Evolutionary conservation across 2,113 vertebrate genomes (phyloP).

Genomic region (Callionymus lyra): DNA sequence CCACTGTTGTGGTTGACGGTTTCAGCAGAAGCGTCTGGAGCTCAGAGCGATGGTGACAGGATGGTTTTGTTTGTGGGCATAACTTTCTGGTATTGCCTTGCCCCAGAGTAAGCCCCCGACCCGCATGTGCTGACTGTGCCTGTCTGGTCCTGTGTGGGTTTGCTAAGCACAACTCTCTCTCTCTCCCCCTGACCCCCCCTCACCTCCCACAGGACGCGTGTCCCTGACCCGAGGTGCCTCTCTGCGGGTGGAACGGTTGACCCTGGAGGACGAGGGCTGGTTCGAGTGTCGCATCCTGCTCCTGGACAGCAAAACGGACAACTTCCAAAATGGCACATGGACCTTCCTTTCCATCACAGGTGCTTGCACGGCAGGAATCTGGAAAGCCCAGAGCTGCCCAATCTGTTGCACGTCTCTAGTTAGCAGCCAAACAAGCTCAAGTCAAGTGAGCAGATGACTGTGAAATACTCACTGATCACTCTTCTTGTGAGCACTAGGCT

Average conservation of each 20-base stretch:
- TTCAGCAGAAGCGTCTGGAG: too few relatives aligned
- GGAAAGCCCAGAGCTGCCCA: constrained; percentile 13
- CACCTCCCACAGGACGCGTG: constrained; percentile 72
- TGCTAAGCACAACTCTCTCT: constrained; percentile 12
- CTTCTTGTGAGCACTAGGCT: too few relatives aligned
- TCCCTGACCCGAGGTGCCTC: constrained; percentile 79
- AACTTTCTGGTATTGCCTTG: constrained; percentile 22
- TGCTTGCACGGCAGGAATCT: constrained; percentile 53
- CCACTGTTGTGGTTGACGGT: too few relatives aligned
- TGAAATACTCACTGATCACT: too few relatives aligned
- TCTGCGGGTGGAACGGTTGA: constrained; percentile 77
- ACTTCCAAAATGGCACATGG: constrained; percentile 92
- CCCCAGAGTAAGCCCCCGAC: constrained; percentile 27
- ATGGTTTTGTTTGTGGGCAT: constrained; percentile 3
- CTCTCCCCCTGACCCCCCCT: constrained; percentile 2
- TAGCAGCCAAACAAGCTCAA: too few relatives aligned
- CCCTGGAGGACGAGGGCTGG: constrained; percentile 88
- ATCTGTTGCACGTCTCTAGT: constrained; percentile 14
- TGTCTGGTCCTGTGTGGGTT: constrained; percentile 22
- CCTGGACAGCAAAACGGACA: constrained; percentile 78
- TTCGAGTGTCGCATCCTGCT: constrained; percentile 92
- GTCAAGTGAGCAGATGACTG: too few relatives aligned
- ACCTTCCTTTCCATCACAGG: constrained; percentile 89
- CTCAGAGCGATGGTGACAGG: too few relatives aligned
- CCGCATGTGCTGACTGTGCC: constrained; percentile 46